These are phyloP conservation scores for Steinernema hermaphroditum DNA, from an alignment of 2,888 invertebrate genomes.

Conservation along the genomic window DNA sequence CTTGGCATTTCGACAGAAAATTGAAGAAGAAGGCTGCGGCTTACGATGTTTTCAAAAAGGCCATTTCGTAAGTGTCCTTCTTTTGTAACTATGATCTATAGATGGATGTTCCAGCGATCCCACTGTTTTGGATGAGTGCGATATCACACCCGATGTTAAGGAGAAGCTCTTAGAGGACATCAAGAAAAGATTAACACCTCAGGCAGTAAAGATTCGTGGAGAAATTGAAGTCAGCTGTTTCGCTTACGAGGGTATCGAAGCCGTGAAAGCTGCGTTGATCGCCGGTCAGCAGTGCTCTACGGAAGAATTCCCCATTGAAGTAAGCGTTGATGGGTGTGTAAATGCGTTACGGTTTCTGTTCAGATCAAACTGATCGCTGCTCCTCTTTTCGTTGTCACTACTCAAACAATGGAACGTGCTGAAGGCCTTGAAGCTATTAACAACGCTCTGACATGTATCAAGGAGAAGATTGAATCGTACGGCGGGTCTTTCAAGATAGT, in stretches of 20 bases:
- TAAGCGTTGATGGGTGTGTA: constrained; percentile 46
- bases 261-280: constrained; percentile 85
- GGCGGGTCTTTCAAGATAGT: constrained; percentile 92
- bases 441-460: constrained; percentile 84
- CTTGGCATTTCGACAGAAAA: constrained; percentile 97
- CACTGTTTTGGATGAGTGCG: constrained; percentile 90
- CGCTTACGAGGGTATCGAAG: constrained; percentile 97
- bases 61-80: constrained; percentile 78
- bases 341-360: constrained; percentile 12
- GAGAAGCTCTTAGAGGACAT: constrained; percentile 90
- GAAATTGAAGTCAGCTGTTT: constrained; percentile 80
- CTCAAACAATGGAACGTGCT: constrained; percentile 91
- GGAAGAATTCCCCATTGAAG: constrained; percentile 88
- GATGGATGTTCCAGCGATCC: constrained; percentile 83
- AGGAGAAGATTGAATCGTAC: constrained; percentile 77
- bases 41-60: constrained; percentile 97
- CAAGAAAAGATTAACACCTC: constrained; percentile 90
- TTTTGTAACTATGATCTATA: not conserved
- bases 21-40: constrained; percentile 92
- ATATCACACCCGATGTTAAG: constrained; percentile 86
- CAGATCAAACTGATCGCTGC: constrained; percentile 96
- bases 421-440: constrained; percentile 88
- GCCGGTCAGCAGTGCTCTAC: constrained; percentile 88
- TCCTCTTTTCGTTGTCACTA: constrained; percentile 96
- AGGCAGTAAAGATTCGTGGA: constrained; percentile 91